Base-by-base conservation (phyloP, 2,797 vertebrate genomes). In the Lophotriccus pileatus region DNA sequence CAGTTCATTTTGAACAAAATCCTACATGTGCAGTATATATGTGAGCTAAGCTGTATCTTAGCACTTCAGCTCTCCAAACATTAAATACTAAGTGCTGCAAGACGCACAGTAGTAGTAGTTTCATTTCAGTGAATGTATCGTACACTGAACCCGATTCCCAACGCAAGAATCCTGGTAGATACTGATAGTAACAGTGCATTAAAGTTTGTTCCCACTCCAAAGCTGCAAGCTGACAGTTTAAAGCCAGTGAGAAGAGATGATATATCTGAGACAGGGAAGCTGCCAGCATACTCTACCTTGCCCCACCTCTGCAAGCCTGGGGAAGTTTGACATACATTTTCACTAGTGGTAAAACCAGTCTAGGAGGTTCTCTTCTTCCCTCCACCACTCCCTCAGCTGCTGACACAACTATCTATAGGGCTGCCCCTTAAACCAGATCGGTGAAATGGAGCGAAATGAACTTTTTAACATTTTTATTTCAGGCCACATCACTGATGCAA, bases 281-380 rank as follows among this genome's bases (percentile, higher is more conserved):
- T 91, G 23, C 21, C 77, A 69, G 78, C 41, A 56, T 3, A 52
- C 44, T 37, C 74, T 73, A 43, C 47, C 24, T 52, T 74, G 72
- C 85, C 53, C 37, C 47, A 91, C 76, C 53, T 88, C 66, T 74
- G 50, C 79, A 89, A 50, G 39, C 24, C 87, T 55, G 8, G 32
- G 53, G 44, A 91, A 87, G 39, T 80, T 20, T 78, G 64, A 83
- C 87, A 72, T 2, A 62, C 5, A 58, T 86, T 88, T 93, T 78
- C 73, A 62, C 32, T 34, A 93, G 69, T 22, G 18, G 73, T 17
- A 88, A 96, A 96, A 95, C 93, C 69, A 92, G 96, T 96, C 87
- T 37, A 78, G 84, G 87, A 94, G 68, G 89, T 94, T 94, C 60
- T 93, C 52, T 28, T 90, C 74, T 50, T 84, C 64, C 55, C 36